phyloP scores from a whole-genome alignment of 1,140 invertebrate genomes.

The Hetaerina americana region DNA sequence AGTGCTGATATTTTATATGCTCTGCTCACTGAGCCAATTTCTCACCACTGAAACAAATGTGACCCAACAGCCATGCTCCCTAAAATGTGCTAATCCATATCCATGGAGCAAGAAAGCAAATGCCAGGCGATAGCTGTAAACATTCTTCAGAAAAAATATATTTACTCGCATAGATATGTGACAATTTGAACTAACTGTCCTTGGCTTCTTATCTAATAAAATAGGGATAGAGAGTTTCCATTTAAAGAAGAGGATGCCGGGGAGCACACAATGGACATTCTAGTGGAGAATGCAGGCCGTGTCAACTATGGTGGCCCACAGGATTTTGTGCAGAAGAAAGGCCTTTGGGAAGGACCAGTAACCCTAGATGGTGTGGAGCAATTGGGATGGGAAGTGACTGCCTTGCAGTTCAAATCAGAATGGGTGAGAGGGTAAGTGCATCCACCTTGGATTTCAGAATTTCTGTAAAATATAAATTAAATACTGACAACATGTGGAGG shows the following conservation, averaged over 20 bases:
- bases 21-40: no score
- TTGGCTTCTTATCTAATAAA: not conserved
- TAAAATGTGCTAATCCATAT: no score
- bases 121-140: no score
- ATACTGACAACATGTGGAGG: no score
- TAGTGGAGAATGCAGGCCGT: constrained; percentile 37
- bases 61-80: no score
- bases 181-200: not conserved
- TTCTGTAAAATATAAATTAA: no score
- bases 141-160: no score
- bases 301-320: constrained; percentile 32
- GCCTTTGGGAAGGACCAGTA: constrained; percentile 28
- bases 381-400: constrained; percentile 27
- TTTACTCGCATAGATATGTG: no score
- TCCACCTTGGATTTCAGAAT: no score
- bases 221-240: constrained; percentile 16
- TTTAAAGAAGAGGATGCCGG: constrained; percentile 11
- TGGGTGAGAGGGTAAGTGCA: constrained; percentile 25
- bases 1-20: no score
- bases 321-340: constrained; percentile 31
- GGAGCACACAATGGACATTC: constrained; percentile 25
- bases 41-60: no score
- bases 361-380: constrained; percentile 23
- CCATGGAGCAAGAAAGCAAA: no score
- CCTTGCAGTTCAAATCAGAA: constrained; percentile 30